Evolutionary conservation across 1,140 invertebrate genomes (phyloP).

Genomic region (Aphaenogaster rudis): DNA sequence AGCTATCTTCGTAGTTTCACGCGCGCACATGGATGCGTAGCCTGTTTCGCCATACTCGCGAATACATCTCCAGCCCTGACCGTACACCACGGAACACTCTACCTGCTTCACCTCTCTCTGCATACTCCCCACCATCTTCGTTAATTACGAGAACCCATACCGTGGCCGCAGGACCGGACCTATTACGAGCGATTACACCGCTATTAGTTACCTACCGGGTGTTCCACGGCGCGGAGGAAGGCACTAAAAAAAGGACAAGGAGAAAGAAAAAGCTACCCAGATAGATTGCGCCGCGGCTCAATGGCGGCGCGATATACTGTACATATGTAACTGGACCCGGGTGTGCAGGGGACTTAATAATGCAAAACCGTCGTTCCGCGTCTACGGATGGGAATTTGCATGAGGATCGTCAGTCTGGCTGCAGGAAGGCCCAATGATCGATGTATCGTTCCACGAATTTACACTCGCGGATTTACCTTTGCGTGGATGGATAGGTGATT

Average conservation of each 20-base stretch:
- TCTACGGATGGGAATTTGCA: slow-evolving; percentile 66
- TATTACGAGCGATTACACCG: slow-evolving; percentile 83
- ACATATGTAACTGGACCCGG: slow-evolving; percentile 65
- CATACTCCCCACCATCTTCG: slow-evolving; percentile 61
- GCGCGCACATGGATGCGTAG: neutral
- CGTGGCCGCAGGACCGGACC: slow-evolving; percentile 78
- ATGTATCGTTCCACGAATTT: slow-evolving; percentile 67
- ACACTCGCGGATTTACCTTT: slow-evolving; percentile 36
- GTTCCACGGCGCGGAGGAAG: slow-evolving; percentile 74
- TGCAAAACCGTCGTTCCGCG: slow-evolving; percentile 67
- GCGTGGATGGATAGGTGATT: slow-evolving; percentile 20
- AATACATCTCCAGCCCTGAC: slow-evolving; percentile 47
- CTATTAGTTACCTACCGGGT: slow-evolving; percentile 83
- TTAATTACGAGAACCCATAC: slow-evolving; percentile 78
- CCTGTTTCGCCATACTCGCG: slow-evolving; percentile 26
- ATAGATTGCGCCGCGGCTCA: slow-evolving; percentile 73
- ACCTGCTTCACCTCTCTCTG: slow-evolving; percentile 53
- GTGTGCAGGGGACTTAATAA: slow-evolving; percentile 71
- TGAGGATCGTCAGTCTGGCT: slow-evolving; percentile 43
- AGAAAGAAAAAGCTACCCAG: slow-evolving; percentile 67
- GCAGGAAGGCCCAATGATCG: slow-evolving; percentile 69
- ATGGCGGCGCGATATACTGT: slow-evolving; percentile 73
- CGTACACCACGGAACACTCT: slow-evolving; percentile 30
- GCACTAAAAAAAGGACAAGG: slow-evolving; percentile 61
- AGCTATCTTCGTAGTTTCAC: neutral